Base-by-base conservation (phyloP, 2,797 vertebrate species). In the Manis pentadactyla region DNA sequence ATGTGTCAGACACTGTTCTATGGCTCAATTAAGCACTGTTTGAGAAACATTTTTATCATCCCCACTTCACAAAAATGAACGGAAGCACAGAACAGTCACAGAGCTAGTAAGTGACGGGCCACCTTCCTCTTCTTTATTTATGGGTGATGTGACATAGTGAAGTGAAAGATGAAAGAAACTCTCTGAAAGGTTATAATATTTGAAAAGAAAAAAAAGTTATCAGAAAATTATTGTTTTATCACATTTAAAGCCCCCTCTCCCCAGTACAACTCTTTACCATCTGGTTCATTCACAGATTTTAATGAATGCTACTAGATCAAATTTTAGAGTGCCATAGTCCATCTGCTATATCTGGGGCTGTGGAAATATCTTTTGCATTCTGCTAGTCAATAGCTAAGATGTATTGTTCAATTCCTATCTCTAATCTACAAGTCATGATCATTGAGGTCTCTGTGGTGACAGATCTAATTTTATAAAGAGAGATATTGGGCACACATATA, bases 221-320 rank as follows among this genome's bases (percentile, higher is more conserved):
- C 39, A 79, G 49, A n/a, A 95, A 97, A 87, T 90, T 64, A 94
- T 78, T 75, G 81, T 91, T 81, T 68, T 77, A 75, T 55, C 71
- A 63, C 75, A 81, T 96, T 61, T 57, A 94, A 95, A 93, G 68
- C 59, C 64, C 46, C 90, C 39, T 96, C 75, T 87, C 78, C 78
- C 88, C 83, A 90, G 74, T 53, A 97, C 66, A 86, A 85, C 86
- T 86, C 90, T 95, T 97, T 92, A 71, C 96, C 95, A 97, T 96
- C 96, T 98, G 97, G 94, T 84, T 97, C 79, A 96, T 93, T 94
- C 89, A 83, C 82, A 95, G 91, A 95, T 97, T 97, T 95, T 96
- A 97, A 97, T 97, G 95, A 96, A 96, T 90, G 93, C 34, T 95
- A 87, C 83, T 87, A 92, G 94, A 93, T 97, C 87, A 87, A 94